Evolutionary conservation across 2,113 vertebrate genomes (phyloP), one percentile per base, ranked within the genome.

Genomic region (Mus pahari): DNA sequence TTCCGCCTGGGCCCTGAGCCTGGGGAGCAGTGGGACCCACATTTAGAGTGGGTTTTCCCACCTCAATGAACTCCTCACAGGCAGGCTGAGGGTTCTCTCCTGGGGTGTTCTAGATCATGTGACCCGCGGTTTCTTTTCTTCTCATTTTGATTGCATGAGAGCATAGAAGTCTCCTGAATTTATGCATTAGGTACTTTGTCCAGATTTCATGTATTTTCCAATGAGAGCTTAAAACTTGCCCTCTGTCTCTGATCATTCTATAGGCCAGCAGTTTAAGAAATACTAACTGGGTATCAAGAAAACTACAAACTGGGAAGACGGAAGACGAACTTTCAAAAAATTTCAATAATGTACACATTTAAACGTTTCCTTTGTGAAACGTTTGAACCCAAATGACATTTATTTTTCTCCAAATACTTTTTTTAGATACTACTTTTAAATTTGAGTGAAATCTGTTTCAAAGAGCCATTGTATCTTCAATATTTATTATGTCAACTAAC

Each of bases 321-420:
- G 0, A 20, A 53, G 2, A 94, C 53, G 60, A 68, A 1, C 20
- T 5, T 36, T 48, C 19, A 86, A 64, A 75, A 89, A 91, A 7
- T 55, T 68, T 89, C 74, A 50, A 70, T 92, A 94, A 39, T 42
- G 77, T 82, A 53, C 33, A 55, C 8, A 50, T 92, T 83, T 90
- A 83, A 12, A 55, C 93, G 71, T 92, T 91, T 26, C 33, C 82
- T 55, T 89, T 89, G 50, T 84, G 39, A 77, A 71, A 55, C 55
- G 89, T 74, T 86, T 93, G 4, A 89, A 55, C 31, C 20, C 70
- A 94, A 89, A 39, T 90, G 42, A 68, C 55, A 84, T 89, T 79
- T 17, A 1, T 14, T 75, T 83, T 77, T 26, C 48, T 92, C 14
- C 50, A 33, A 83, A 91, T 45, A 16, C 5, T 16, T 5, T 36